phyloP scores from a whole-genome alignment of 2,113 vertebrate genomes.

The Microtus montanus region DNA sequence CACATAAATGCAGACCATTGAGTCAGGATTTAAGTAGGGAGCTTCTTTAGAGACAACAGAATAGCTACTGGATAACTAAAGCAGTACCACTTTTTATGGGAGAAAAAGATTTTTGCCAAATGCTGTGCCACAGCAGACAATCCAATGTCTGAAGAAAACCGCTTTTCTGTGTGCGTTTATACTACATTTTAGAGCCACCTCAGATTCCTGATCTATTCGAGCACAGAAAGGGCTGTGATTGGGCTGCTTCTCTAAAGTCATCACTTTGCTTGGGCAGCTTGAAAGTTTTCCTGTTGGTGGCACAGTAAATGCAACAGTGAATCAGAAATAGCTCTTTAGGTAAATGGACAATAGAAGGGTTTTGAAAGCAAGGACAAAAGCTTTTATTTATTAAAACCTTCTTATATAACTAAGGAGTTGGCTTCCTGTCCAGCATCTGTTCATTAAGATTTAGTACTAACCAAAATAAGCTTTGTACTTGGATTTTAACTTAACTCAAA shows the following conservation, averaged over 20 bases:
- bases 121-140: constrained; percentile 54
- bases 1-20: constrained; percentile 45
- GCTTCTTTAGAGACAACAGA: constrained; percentile 59
- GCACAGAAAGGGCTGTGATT: constrained; percentile 69
- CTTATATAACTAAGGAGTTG: constrained; percentile 68
- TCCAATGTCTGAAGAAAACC: constrained; percentile 58
- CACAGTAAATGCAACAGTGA: constrained; percentile 67
- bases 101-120: constrained; percentile 52
- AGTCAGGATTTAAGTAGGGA: constrained; percentile 44
- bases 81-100: constrained; percentile 39
- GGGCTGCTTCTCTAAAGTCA: constrained; percentile 54
- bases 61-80: constrained; percentile 23
- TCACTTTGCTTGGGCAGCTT: constrained; percentile 59
- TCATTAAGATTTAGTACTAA: constrained; percentile 75
- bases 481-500: constrained; percentile 73
- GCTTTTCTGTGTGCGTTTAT: constrained; percentile 32
- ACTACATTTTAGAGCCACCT: constrained; percentile 20
- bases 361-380: constrained; percentile 75
- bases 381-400: constrained; percentile 69
- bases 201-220: constrained; percentile 15
- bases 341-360: constrained; percentile 74
- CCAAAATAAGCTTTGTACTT: constrained; percentile 74
- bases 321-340: constrained; percentile 57
- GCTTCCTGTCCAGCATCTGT: constrained; percentile 75
- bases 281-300: constrained; percentile 72